Evolutionary conservation across 2,888 invertebrate species (phyloP).

Genomic region (Steinernema carpocapsae): DNA sequence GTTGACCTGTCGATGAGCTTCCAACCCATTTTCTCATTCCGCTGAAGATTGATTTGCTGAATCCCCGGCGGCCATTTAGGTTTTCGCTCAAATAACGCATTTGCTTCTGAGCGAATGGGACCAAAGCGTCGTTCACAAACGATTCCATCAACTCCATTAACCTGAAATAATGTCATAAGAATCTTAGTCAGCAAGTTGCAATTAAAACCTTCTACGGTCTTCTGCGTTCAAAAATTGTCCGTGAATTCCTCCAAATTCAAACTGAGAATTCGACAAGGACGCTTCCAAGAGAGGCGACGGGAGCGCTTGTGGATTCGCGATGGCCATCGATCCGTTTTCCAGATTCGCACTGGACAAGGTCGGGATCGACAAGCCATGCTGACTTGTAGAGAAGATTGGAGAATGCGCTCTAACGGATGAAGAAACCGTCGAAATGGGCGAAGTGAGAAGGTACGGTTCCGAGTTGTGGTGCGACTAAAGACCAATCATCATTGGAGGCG

Average conservation of each 20-base stretch:
- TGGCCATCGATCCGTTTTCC: not conserved
- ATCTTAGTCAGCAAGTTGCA: not conserved
- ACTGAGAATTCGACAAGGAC: not conserved
- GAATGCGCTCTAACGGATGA: conserved; percentile 6
- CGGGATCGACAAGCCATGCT: conserved; percentile 14
- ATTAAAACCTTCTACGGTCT: not conserved
- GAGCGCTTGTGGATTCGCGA: not conserved
- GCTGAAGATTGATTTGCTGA: conserved; percentile 83
- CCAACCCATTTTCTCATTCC: conserved; percentile 86
- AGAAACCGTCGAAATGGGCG: conserved; percentile 23
- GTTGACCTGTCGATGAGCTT: conserved; percentile 72
- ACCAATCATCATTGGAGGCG: not conserved
- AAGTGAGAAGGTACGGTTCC: conserved; percentile 1
- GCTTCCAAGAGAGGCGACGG: conserved; percentile 24
- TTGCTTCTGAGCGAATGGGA: conserved; percentile 90
- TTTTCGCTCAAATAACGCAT: conserved; percentile 75
- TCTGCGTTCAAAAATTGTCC: conserved; percentile 5
- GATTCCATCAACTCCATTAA: conserved; percentile 42
- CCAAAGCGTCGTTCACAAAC: conserved; percentile 54
- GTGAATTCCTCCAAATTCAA: conserved; percentile 16
- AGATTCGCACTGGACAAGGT: not conserved
- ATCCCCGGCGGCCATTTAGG: conserved; percentile 77
- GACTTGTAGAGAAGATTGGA: conserved; percentile 8
- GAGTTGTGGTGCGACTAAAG: conserved; percentile 31
- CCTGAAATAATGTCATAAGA: not conserved